A percentile compares a stretch with the other conserved stretches of the same genome.
These are phyloP conservation scores for Malthinus seriepunctatus DNA, from an alignment of 2,888 invertebrate species.

Conservation along the genomic window DNA sequence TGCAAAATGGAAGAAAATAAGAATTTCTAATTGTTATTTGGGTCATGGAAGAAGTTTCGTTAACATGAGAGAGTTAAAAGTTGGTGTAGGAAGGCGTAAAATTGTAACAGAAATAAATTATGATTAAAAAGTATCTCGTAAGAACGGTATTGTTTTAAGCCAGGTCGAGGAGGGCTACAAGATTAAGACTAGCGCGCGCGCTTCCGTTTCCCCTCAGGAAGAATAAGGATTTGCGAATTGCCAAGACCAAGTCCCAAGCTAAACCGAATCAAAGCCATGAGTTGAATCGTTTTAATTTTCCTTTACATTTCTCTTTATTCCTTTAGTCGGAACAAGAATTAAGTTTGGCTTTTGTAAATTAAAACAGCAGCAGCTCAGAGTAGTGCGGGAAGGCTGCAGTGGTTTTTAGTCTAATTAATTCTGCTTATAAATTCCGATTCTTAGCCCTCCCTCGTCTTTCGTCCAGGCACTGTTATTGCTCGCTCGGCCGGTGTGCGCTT, in stretches of 20 bases:
- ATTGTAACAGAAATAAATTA: slow-evolving; percentile 28
- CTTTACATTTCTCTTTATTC: slow-evolving; percentile 60
- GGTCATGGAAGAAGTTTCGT: too few species aligned
- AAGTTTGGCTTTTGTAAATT: slow-evolving; percentile 61
- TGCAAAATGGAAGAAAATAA: too few species aligned
- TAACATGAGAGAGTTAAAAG: slow-evolving; percentile 13
- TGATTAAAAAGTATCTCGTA: slow-evolving; percentile 31
- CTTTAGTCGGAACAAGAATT: slow-evolving; percentile 59
- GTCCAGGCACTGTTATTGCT: slow-evolving; percentile 49
- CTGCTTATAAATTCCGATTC: slow-evolving; percentile 60
- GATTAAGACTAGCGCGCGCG: slow-evolving; percentile 30
- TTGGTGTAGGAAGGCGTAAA: slow-evolving; percentile 22
- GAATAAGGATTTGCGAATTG: slow-evolving; percentile 46
- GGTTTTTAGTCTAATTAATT: slow-evolving; percentile 61
- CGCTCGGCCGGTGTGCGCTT: slow-evolving; percentile 55
- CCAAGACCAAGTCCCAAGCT: slow-evolving; percentile 42
- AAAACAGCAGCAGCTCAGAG: slow-evolving; percentile 54
- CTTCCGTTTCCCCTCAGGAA: slow-evolving; percentile 40
- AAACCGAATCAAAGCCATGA: slow-evolving; percentile 56
- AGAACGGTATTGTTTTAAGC: slow-evolving; percentile 30
- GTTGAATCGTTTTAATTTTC: slow-evolving; percentile 60
- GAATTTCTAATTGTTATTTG: too few species aligned
- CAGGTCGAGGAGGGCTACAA: slow-evolving; percentile 32
- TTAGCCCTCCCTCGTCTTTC: slow-evolving; percentile 39
- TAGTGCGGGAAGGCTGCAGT: slow-evolving; percentile 51